These are phyloP conservation scores for Papilio xuthus DNA, from an alignment of 1,140 invertebrate species.

Conservation along the genomic window DNA sequence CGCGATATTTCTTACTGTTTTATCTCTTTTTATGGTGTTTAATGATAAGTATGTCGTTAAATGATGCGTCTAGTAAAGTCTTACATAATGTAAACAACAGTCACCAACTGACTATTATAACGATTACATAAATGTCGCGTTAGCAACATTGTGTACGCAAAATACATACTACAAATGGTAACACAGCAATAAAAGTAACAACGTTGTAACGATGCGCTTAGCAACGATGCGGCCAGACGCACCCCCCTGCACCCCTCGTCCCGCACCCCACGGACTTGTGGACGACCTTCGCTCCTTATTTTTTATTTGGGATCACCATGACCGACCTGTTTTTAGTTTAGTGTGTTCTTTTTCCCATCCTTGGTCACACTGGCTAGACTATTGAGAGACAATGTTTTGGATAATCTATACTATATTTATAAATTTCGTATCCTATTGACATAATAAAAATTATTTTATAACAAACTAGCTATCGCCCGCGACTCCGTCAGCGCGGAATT, in stretches of 20 bases:
- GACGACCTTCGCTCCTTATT: conserved; percentile 46
- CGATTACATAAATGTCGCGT: conserved; percentile 2
- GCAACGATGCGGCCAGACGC: conserved; percentile 20
- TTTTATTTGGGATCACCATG: conserved; percentile 46
- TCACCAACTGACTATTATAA: not conserved
- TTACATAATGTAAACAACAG: conserved; percentile 1
- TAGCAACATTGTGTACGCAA: conserved; percentile 17
- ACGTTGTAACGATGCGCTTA: conserved; percentile 23
- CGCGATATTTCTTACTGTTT: not conserved
- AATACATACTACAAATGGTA: not conserved
- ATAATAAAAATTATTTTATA: no score
- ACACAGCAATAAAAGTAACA: conserved; percentile 12
- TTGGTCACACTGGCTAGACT: conserved; percentile 7
- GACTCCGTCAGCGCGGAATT: no score
- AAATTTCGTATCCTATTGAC: no score
- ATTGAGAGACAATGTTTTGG: not conserved
- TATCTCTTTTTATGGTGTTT: not conserved
- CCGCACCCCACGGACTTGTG: not conserved
- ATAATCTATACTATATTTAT: not conserved
- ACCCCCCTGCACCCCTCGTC: not conserved
- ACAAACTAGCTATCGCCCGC: no score
- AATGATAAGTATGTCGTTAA: not conserved
- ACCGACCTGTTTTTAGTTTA: conserved; percentile 46
- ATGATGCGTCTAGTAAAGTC: not conserved
- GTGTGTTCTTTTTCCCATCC: conserved; percentile 25